phyloP scores from a whole-genome alignment of 2,797 vertebrate species.

The Schizopygopsis pylzovi region DNA sequence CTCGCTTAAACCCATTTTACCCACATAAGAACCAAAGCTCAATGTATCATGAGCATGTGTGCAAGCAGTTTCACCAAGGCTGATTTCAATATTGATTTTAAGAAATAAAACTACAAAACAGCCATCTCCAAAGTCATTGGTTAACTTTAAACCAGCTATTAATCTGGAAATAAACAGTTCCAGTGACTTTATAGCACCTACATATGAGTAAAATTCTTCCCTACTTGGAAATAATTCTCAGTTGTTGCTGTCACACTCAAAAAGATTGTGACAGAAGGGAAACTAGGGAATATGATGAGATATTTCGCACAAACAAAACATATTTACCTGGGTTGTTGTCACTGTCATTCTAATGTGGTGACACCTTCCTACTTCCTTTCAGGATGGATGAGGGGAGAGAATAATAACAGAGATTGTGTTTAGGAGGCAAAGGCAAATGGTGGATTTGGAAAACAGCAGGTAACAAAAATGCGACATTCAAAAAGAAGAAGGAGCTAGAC shows the following conservation, averaged over 20 bases:
- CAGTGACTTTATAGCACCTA: background rate
- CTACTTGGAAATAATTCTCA: conserved; percentile 44
- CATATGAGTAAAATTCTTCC: background rate
- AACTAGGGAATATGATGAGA: conserved; percentile 44
- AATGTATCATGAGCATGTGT: background rate
- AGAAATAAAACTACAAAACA: background rate
- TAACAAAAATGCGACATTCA: conserved; percentile 15
- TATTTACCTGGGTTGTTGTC: conserved; percentile 47
- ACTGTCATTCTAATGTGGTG: conserved; percentile 47
- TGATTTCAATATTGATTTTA: background rate
- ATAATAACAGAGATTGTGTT: conserved; percentile 22
- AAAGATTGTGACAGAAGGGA: conserved; percentile 29
- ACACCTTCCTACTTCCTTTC: conserved; percentile 44
- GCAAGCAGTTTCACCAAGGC: background rate
- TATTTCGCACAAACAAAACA: conserved; percentile 48
- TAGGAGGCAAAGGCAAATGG: conserved; percentile 36
- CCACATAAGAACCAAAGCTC: background rate
- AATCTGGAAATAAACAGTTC: background rate
- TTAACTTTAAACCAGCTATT: background rate
- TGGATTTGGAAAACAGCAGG: conserved; percentile 26
- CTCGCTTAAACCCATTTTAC: background rate
- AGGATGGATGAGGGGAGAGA: conserved; percentile 27
- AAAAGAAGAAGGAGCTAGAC: background rate
- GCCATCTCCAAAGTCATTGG: background rate
- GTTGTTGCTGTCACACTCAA: conserved; percentile 18